Base-by-base conservation (phyloP, 2,888 invertebrate genomes). In the Dioctria linearis region DNA sequence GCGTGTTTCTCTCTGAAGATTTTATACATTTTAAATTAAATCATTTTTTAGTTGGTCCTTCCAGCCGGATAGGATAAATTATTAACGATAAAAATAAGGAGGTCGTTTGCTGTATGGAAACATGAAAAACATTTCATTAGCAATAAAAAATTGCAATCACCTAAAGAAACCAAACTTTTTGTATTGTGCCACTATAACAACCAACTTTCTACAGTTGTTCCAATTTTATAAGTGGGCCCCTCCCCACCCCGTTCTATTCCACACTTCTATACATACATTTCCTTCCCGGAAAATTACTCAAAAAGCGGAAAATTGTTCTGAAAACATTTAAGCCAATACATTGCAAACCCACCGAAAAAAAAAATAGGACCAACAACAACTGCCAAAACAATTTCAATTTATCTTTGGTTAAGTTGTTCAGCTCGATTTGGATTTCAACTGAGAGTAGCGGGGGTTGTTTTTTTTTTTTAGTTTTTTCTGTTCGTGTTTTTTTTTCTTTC, bases 361-460 rank as follows among this genome's bases (percentile, higher is more conserved):
- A 37, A 39, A 69, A 37, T 25, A 69, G 39, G 11, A 51, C n/a
- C 69, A 69, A 59, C n/a, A 59, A 42, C 57, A 57, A 59, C 49
- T 25, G 51, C 59, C 59, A 42, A 51, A 75, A 75, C 73, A 75
- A 75, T 75, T 75, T 59, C 73, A 75, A 75, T 75, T 75, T 75
- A 75, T 75, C 73, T 75, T 59, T 59, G 57, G 73, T 43, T 75
- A 54, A 59, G 59, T 75, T 75, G 59, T 75, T 75, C 37, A 75
- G 73, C 43, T 42, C 42, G 43, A 49, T 69, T 37, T 40, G 51
- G 51, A 69, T 69, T 69, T n/a, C 69, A 51, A 51, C 51, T 9
- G 39, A 69, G 39, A 6, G 3, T 37, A 39, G 37, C 46, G 69
- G 13, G 49, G n/a, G n/a, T n/a, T n/a, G n/a, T n/a, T 69, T 51